Base-by-base conservation (phyloP, 1,140 invertebrate genomes). In the Thaumatotibia leucotreta region DNA sequence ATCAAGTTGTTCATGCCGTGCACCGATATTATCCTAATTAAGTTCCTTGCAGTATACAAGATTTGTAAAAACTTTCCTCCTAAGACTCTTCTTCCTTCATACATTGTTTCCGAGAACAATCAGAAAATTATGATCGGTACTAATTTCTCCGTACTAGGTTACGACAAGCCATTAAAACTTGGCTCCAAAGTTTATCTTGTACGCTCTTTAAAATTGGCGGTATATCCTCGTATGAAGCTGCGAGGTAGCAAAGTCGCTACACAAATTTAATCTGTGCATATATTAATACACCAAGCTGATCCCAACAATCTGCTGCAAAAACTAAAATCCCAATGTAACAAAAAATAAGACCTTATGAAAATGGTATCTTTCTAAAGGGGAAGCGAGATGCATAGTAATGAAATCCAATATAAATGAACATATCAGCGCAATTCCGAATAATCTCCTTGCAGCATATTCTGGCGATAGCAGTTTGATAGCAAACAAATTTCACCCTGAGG, bases 121-220 rank as follows among this genome's bases (percentile, higher is more conserved):
- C 17, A 20, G 39, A 14, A 45, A 20, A 17, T 45, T 52, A 27
- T 52, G 23, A 52, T 23, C 50, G 50, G 50, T 27, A 9, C 50
- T 52, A 45, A 45, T 24, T 20, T 50, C 24, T 24, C 23, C 22
- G 9, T 24, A 52, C 39, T 52, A 24, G 23, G 50, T 24, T 52
- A 52, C 50, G 50, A 24, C 22, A 52, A 9, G 50, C 50, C 50
- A 52, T 52, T 52, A 52, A 52, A 52, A 27, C 23, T 52, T 52
- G 10, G 22, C 11, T n/a, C 22, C n/a, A 24, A 8, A 24, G 50
- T n/a, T 52, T 50, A 50, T 6, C 50, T 9, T 23, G 22, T 22
- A 52, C n/a, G 39, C 39, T 45, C 39, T 45, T 45, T 45, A 17
- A 45, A 45, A 45, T 45, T 45, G 39, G 6, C 17, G 17, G 14